Base-by-base conservation (phyloP, 2,888 invertebrate genomes). In the Podotricha telesiphe region DNA sequence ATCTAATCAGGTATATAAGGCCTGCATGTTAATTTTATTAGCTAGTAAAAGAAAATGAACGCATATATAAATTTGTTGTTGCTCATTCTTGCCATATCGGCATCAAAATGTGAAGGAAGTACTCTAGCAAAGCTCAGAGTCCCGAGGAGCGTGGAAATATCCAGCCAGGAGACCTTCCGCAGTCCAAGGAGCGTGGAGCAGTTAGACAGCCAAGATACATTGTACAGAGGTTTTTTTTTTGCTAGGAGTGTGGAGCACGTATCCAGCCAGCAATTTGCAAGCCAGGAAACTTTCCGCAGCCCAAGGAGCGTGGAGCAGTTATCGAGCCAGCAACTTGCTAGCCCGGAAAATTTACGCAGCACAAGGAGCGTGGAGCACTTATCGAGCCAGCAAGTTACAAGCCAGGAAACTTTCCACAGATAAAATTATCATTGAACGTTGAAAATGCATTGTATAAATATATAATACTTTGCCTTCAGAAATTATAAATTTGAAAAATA, bases 201-300 rank as follows among this genome's bases (percentile, higher is more conserved):
- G 34, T 22, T 63, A 11, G 58, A 55, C 7, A 70, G 64, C 7
- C 53, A 63, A 11, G 53, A 56, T 11, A 8, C n/a, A 48, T 0
- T n/a, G n/a, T 34, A 40, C 8, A 51, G 65, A 7, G 72, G 66
- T 20, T 42, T 51, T 22, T 65, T 68, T 4, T 69, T 67, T 11
- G 65, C 70, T 8, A 73, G 64, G 20, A 75, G 74, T 53, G 50
- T 74, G 22, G 74, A 70, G 28, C 67, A 62, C 13, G 40, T 62
- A 19, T 65, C 59, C 11, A 70, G 61, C 8, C 56, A 61, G 45
- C 67, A 55, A 17, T 13, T 58, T 13, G 61, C 62, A 7, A 71
- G 64, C 13, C 53, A 56, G 4, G 56, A 55, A 19, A 20, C 13
- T 20, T 48, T 61, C 20, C 68, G 69, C 5, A 71, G 65, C n/a